Evolutionary conservation across 2,113 vertebrate genomes (phyloP), one percentile per base, ranked within the genome.

Genomic region (Mungos mungo): DNA sequence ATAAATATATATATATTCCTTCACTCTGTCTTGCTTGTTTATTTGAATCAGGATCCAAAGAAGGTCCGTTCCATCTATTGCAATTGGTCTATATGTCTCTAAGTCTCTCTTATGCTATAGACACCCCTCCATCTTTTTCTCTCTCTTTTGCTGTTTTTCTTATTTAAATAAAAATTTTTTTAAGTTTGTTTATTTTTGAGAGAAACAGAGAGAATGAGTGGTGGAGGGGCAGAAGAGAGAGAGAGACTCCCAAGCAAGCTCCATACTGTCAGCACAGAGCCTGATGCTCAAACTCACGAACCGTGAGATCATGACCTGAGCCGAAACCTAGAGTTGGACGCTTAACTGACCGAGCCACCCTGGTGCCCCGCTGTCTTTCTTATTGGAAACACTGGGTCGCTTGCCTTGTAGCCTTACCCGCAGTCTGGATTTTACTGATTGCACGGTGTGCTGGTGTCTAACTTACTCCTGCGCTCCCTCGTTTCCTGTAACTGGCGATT

Each of bases 21-120:
- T 63, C 25, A 3, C 63, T 76, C 38, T 76, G 27, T 65, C 27
- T 81, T 47, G 45, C 11, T 92, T 38, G 45, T n/a, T 57, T 57
- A 18, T 87, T 57, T 50, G 79, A 88, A 21, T 71, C 89, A 50
- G 82, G 47, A 68, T 74, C 33, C 25, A 52, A 33, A 79, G 38
- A 65, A 76, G 63, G 19, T 50, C 33, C 12, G 2, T 21, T 50
- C 33, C 12, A 2, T 21, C 1, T 31, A 25, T 15, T 10, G 23
- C 1, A 1, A 8, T 16, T 2, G 14, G 27, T 47, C 5, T 16
- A 1, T 2, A 0, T 25, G 27, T 47, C 71, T 65, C 21, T 23
- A 18, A 33, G 87, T 35, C 31, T 79, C 50, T 89, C 52, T 79
- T 12, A 45, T 11, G 45, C 38, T 82, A 7, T 29, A 81, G 65